These are phyloP conservation scores for Amazona vittata DNA, from an alignment of 2,113 vertebrate genomes.

Conservation along the genomic window DNA sequence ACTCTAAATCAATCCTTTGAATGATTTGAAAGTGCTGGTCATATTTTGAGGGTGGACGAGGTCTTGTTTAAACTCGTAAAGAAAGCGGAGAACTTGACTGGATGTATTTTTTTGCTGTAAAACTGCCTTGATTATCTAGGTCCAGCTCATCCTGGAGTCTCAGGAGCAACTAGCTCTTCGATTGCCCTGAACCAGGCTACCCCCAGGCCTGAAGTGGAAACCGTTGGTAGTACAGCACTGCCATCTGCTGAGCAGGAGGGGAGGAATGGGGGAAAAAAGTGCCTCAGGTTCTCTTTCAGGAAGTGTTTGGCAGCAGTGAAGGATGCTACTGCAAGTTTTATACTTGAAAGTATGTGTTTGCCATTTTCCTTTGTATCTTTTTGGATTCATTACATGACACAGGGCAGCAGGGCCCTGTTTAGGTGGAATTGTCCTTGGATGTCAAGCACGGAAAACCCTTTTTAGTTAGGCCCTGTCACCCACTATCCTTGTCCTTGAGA, in stretches of 20 bases:
- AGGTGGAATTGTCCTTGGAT: neutral
- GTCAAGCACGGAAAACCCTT: neutral
- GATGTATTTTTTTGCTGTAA: neutral
- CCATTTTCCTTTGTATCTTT: fast-evolving
- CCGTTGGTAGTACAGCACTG: neutral
- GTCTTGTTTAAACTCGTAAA: neutral
- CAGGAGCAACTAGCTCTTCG: neutral
- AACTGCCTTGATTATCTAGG: neutral
- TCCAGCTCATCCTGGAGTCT: neutral
- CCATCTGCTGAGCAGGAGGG: constrained; percentile 36
- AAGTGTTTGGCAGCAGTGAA: neutral
- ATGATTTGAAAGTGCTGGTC: neutral
- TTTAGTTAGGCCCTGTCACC: neutral
- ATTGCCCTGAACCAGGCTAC: neutral
- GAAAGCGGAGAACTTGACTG: neutral
- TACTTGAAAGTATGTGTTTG: neutral
- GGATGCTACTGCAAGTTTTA: neutral
- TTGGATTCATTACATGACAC: neutral
- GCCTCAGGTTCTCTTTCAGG: neutral
- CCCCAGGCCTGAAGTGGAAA: neutral
- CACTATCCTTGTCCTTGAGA: neutral
- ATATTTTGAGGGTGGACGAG: neutral
- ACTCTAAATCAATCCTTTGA: neutral
- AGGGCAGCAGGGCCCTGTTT: neutral
- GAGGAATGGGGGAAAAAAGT: neutral